Evolutionary conservation across 2,888 invertebrate species (phyloP).

Genomic region (Cheilosia vulpina): DNA sequence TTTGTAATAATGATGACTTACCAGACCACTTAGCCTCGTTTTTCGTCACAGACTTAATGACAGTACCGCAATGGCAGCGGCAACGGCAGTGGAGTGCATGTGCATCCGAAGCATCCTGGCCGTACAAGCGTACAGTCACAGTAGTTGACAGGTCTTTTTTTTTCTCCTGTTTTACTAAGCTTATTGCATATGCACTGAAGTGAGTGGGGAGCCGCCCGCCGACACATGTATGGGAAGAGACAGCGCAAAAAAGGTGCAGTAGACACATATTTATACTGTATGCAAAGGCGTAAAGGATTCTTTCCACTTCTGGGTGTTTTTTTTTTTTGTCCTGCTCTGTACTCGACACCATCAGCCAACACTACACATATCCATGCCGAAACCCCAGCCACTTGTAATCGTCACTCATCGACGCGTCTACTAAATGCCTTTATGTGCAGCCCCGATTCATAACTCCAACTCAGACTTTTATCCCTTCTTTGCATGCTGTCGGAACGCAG

Average conservation of each 20-base stretch:
- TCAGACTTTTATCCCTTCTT: not conserved
- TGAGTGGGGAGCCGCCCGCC: conserved; percentile 31
- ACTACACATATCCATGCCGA: conserved; percentile 53
- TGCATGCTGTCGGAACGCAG: not conserved
- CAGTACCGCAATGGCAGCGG: conserved; percentile 45
- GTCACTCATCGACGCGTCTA: conserved; percentile 72
- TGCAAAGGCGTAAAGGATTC: conserved; percentile 61
- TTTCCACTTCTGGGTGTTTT: conserved; percentile 48
- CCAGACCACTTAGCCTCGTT: conserved; percentile 76
- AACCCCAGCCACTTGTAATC: conserved; percentile 63
- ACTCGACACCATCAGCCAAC: conserved; percentile 70
- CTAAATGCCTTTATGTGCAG: conserved; percentile 59
- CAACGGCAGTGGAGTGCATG: conserved; percentile 48
- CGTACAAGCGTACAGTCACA: conserved; percentile 55
- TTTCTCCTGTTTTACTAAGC: conserved; percentile 62
- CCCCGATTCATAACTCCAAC: conserved; percentile 53
- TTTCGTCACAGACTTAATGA: conserved; percentile 74
- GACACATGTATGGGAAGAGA: conserved; percentile 10
- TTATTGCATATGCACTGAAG: conserved; percentile 72
- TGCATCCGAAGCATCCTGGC: conserved; percentile 58
- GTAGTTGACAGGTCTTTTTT: conserved; percentile 70
- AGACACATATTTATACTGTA: conserved; percentile 40
- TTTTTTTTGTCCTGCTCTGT: conserved; percentile 26
- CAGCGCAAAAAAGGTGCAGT: conserved; percentile 39
- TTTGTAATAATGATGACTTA: conserved; percentile 76